Evolutionary conservation across 2,888 invertebrate species (phyloP), one percentile per base, ranked within the genome.

Genomic region (Seladonia tumulorum): DNA sequence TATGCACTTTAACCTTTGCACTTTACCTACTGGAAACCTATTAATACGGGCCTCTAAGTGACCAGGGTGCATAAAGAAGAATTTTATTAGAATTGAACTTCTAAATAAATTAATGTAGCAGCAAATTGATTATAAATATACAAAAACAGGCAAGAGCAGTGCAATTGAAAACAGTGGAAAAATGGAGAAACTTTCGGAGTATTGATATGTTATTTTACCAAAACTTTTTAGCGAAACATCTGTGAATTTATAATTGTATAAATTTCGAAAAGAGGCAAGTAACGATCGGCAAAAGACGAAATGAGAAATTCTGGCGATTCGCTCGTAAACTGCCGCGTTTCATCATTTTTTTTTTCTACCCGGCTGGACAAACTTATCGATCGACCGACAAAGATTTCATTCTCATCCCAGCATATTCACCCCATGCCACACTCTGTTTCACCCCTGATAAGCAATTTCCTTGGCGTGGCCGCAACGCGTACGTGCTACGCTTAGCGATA

Each of bases 331-430:
- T 73, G 5, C 25, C 29, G 10, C 29, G 5, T 57, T 45, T 12
- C 22, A 53, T 42, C 18, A 45, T 39, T n/a, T 53, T 35, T 76
- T 76, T 49, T 22, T 16, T 0, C 66, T n/a, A n/a, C 18, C 39
- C 22, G 53, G 10, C 4, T 39, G 1, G 66, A n/a, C 18, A 60
- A 66, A 42, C 22, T 47, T 82, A 87, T 87, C 86, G 87, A 87
- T 86, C 77, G 87, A 25, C 29, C 66, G 78, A 72, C 74, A 85
- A 42, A 87, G 71, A 87, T 87, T 87, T 87, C 82, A 78, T 87
- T 87, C 79, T 73, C 29, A 81, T 81, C 76, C 80, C n/a, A 60
- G 80, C 77, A 45, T 86, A 80, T 82, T 85, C 87, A 86, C 74
- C 82, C 86, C 25, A 71, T 60, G 75, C 75, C 78, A 78, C 73